Evolutionary conservation across 1,140 invertebrate species (phyloP).

Genomic region (Heliconius nattereri): DNA sequence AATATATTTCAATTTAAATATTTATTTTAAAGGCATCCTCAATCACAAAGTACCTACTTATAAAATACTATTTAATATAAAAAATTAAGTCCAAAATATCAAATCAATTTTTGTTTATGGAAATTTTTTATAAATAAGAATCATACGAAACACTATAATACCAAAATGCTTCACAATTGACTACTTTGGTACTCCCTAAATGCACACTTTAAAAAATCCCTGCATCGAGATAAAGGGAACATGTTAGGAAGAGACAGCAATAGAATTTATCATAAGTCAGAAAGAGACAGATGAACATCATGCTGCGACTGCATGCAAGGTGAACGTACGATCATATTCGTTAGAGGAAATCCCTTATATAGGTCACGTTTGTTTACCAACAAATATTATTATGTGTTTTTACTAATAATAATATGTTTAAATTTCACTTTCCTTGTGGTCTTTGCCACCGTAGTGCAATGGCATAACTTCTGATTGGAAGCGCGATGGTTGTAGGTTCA

Average conservation of each 20-base stretch:
- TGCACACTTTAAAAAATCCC: background rate
- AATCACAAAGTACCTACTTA: too few relatives aligned
- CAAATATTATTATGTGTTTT: conserved; percentile 10
- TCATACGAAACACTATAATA: background rate
- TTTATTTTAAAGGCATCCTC: too few relatives aligned
- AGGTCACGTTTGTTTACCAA: conserved; percentile 34
- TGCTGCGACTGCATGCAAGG: conserved; percentile 33
- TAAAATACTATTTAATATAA: too few relatives aligned
- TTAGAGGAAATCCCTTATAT: conserved; percentile 27
- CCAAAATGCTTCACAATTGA: background rate
- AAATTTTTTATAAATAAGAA: background rate
- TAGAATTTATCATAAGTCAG: conserved; percentile 3
- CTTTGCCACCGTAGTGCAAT: too few relatives aligned
- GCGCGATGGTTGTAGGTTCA: too few relatives aligned
- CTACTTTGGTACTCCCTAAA: background rate
- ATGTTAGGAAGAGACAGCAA: background rate
- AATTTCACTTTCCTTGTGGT: background rate
- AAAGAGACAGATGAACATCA: conserved; percentile 33
- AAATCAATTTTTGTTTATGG: too few relatives aligned
- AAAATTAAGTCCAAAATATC: too few relatives aligned
- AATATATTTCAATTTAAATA: too few relatives aligned
- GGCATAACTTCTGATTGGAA: too few relatives aligned
- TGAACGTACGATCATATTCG: conserved; percentile 31
- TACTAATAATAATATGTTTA: background rate
- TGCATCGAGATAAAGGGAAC: background rate